phyloP scores from a whole-genome alignment of 2,797 vertebrate genomes.

The Acanthornis magna region DNA sequence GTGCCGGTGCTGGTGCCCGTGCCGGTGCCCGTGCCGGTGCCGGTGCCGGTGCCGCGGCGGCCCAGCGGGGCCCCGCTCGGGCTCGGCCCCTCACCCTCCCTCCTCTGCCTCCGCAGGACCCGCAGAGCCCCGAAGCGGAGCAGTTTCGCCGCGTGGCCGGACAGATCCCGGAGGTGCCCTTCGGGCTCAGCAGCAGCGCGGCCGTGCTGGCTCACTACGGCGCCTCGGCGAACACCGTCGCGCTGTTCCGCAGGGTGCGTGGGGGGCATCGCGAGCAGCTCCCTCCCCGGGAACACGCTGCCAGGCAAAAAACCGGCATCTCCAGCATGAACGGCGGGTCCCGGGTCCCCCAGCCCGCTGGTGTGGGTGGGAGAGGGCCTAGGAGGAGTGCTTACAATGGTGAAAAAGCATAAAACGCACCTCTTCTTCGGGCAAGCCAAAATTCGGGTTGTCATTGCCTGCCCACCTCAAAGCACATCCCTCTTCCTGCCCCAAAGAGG shows the following conservation, averaged over 20 bases:
- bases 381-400: not conserved
- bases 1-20: too few species aligned
- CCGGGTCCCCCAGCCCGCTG: not conserved
- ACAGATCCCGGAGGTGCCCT: slow-evolving; percentile 74
- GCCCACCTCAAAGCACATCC: not conserved
- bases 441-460: not conserved
- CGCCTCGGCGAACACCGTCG: slow-evolving; percentile 75
- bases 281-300: not conserved
- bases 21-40: too few species aligned
- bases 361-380: not conserved
- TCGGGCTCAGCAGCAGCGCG: slow-evolving; percentile 79
- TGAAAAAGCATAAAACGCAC: not conserved
- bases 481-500: not conserved
- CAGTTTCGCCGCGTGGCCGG: slow-evolving; percentile 72
- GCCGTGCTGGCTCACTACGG: slow-evolving; percentile 81
- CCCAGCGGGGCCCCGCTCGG: too few species aligned
- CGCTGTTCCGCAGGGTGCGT: slow-evolving; percentile 87
- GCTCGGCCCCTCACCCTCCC: accelerated
- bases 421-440: not conserved
- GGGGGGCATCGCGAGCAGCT: not conserved
- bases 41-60: too few species aligned
- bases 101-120: slow-evolving; percentile 70
- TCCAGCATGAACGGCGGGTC: accelerated
- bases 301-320: accelerated
- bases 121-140: slow-evolving; percentile 72